phyloP scores from a whole-genome alignment of 2,113 vertebrate species.

The Oncorhynchus mykiss region DNA sequence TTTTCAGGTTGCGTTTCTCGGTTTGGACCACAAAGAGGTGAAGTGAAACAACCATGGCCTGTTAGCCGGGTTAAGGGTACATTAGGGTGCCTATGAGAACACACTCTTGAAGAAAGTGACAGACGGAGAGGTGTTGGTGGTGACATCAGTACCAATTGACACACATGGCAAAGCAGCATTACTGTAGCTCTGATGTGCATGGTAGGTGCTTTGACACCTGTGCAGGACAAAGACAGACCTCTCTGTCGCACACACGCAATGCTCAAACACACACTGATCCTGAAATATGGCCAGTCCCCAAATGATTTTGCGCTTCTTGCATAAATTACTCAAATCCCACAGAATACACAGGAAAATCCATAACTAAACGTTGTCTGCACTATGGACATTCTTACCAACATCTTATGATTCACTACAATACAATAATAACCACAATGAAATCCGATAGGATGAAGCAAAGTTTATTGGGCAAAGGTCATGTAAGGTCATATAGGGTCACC shows the following conservation, averaged over 20 bases:
- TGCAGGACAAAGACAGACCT: background rate
- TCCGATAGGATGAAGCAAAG: background rate
- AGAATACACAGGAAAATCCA: no score
- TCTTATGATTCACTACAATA: no score
- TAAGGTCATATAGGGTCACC: background rate
- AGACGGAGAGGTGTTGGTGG: slow-evolving; percentile 18
- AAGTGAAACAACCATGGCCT: slow-evolving; percentile 25
- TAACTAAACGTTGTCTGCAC: no score
- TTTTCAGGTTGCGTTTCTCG: slow-evolving; percentile 49
- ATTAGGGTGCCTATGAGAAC: slow-evolving; percentile 35
- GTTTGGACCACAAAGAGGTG: slow-evolving; percentile 45
- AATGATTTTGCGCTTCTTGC: no score
- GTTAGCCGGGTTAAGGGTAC: background rate
- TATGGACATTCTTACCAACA: no score
- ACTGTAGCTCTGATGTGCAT: background rate
- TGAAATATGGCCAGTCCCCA: background rate
- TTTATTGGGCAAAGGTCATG: background rate
- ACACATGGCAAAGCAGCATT: background rate
- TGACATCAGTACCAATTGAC: slow-evolving; percentile 10
- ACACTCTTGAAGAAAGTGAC: slow-evolving; percentile 30
- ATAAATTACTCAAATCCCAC: no score
- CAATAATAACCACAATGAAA: background rate
- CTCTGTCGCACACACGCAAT: background rate
- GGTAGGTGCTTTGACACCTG: background rate
- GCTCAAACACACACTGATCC: background rate